Base-by-base conservation (phyloP, 2,113 vertebrate genomes). In the Climacteris rufus region DNA sequence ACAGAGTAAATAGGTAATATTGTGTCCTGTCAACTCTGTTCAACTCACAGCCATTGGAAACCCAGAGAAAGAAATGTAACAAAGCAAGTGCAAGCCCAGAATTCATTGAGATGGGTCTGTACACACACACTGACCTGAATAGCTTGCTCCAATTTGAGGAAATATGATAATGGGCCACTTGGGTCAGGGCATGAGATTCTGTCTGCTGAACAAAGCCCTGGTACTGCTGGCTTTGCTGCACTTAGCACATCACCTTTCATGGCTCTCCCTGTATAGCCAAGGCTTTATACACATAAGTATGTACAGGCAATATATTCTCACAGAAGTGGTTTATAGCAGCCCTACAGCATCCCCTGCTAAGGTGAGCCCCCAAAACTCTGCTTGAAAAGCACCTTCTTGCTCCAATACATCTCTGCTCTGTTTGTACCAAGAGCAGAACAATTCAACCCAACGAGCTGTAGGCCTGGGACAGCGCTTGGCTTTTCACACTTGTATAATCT, bases 21-120 rank as follows among this genome's bases (percentile, higher is more conserved):
- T 96, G 64, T 56, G 70, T 56, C 88, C 83, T 90, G 77, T 72
- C 71, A 87, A 57, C n/a, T 91, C 50, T 37, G 61, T 14, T 96
- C 81, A 94, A 94, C 52, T 89, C 94, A 82, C 20, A 84, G 77
- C 35, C 85, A 69, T 69, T 47, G 11, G 1, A 72, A 93, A 61
- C 5, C 30, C 13, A 4, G 64, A 68, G 65, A 94, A 96, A 88
- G 78, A 83, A 86, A 60, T 30, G 35, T 45, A 82, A 70, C 27
- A 2, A 10, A 44, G 68, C 25, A 11, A 94, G 79, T 2, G 22
- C 60, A 76, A 88, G 89, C 64, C 4, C 1, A 83, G 54, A 71
- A 47, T 49, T 66, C 37, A 53, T 88, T 94, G 68, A 9, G 59
- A 40, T n/a, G 28, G 66, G 39, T 69, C 70, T 70, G 50, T 27